These are phyloP conservation scores for Megalops cyprinoides DNA, from an alignment of 2,797 vertebrate species.

Conservation along the genomic window DNA sequence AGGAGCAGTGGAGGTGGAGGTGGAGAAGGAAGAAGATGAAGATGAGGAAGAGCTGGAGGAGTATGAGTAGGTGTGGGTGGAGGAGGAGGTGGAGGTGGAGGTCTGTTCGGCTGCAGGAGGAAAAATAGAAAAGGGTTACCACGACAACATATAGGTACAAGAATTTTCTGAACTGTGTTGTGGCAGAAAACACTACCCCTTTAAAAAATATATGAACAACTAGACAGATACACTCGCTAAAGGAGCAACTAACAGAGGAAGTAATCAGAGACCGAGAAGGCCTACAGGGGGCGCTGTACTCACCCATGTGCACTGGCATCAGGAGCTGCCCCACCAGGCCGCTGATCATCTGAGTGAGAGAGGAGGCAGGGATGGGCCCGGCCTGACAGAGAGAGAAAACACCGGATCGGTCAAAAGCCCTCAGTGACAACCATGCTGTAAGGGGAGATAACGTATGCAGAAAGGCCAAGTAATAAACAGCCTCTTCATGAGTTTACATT, in stretches of 20 bases:
- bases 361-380: slow-evolving; percentile 73
- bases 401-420: not conserved
- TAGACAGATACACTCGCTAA: too few species aligned
- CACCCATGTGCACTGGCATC: slow-evolving; percentile 84
- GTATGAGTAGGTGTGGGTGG: slow-evolving; percentile 59
- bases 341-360: slow-evolving; percentile 91
- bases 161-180: too few species aligned
- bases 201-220: too few species aligned
- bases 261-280: too few species aligned
- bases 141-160: too few species aligned
- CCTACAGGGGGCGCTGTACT: slow-evolving; percentile 42
- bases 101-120: slow-evolving; percentile 60
- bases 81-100: slow-evolving; percentile 58
- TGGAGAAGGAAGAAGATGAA: slow-evolving; percentile 59
- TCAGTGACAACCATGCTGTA: too few species aligned
- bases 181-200: too few species aligned
- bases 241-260: too few species aligned
- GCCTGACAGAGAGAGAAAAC: slow-evolving; percentile 44
- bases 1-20: slow-evolving; percentile 54
- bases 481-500: too few species aligned
- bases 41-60: slow-evolving; percentile 67
- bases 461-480: too few species aligned
- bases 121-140: slow-evolving; percentile 13
- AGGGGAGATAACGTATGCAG: not conserved
- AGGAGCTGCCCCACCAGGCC: slow-evolving; percentile 88